Conservation (phyloP, 2,797 vertebrate genomes). For the Gila robusta region DNA sequence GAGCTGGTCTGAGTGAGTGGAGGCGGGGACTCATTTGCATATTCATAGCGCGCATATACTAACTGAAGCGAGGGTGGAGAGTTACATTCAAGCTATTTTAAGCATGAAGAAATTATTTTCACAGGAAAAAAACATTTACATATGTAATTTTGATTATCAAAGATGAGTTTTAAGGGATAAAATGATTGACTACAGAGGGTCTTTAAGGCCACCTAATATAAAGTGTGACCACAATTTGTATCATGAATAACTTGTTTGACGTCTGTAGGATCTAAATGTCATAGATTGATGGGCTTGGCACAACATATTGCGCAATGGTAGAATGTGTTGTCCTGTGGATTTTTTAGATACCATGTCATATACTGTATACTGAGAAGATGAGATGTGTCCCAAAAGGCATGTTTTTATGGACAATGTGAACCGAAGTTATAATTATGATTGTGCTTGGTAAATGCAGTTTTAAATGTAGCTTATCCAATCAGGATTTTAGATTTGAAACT, state of each 20-base stretch:
- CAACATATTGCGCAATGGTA: not conserved
- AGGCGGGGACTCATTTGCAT: not conserved
- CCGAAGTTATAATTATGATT: not conserved
- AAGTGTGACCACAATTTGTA: no score
- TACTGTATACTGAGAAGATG: not conserved
- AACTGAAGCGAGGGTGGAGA: no score
- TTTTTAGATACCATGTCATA: not conserved
- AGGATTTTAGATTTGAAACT: not conserved
- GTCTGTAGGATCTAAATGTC: not conserved
- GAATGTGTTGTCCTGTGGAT: not conserved
- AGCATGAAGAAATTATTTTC: no score
- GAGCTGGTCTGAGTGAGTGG: not conserved
- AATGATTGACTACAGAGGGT: no score
- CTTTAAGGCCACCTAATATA: no score
- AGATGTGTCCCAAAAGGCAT: not conserved
- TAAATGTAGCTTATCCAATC: not conserved
- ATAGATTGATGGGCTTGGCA: not conserved
- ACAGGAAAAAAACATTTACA: no score
- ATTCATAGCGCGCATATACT: not conserved
- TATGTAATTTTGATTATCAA: no score
- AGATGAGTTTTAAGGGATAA: no score
- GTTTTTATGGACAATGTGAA: not conserved
- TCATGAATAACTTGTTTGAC: not conserved
- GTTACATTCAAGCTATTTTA: no score
- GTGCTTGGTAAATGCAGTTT: not conserved